Evolutionary conservation across 1,140 invertebrate species (phyloP), one percentile per base, ranked within the genome.

Genomic region (Scaptomyza hsui): DNA sequence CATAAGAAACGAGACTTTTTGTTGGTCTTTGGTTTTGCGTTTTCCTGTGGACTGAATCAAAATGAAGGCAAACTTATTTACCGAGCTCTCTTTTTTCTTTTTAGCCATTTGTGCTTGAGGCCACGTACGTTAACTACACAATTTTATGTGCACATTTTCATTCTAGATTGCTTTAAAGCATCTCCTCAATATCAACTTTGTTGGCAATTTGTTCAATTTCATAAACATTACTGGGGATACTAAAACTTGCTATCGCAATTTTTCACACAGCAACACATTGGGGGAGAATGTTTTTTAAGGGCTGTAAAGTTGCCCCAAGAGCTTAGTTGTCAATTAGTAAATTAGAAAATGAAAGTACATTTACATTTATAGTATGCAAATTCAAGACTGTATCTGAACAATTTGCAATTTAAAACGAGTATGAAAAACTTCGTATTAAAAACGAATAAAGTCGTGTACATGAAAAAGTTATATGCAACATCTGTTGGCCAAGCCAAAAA

Each of bases 61-160:
- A 57, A 69, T 64, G 70, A 78, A 68, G 51, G 71, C 42, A 63
- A 83, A 72, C 65, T 75, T 82, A 80, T 85, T 82, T 82, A 85
- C 80, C 70, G 39, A n/a, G 32, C 2, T 29, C 26, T 3, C 2
- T 9, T 37, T 37, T 37, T 35, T 35, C 42, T 55, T 67, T 78
- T 78, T 61, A 42, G 53, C 70, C 55, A 59, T 49, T 32, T 67
- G 53, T 57, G 24, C 26, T 63, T 78, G 32, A 37, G 41, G 15
- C 21, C 41, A 42, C 24, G 13, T 42, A 42, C 41, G 19, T 26
- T 37, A 37, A 44, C 24, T 32, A 29, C 39, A 32, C 15, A 52
- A 37, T 6, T 18, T 12, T 12, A 26, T 12, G 13, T 15, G 21
- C 35, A 45, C 9, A 29, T 29, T 29, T 29, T 18, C n/a, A 13